Conservation (phyloP, 2,113 vertebrate genomes). For the Pristiophorus japonicus region DNA sequence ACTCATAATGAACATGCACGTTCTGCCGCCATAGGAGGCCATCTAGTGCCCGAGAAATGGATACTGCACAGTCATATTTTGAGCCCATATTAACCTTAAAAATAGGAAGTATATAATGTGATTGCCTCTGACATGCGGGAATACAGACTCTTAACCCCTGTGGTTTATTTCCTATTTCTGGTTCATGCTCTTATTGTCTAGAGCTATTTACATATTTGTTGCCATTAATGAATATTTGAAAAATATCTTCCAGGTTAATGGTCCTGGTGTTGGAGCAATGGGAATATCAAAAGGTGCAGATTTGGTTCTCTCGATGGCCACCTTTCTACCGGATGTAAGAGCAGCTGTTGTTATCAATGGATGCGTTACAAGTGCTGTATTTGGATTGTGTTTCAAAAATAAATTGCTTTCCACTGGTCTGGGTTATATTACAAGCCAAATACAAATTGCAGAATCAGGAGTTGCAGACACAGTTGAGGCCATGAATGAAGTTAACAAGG, state of each 20-base stretch:
- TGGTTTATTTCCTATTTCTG: neutral
- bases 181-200: neutral
- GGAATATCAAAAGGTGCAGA: slow-evolving; percentile 51
- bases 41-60: neutral
- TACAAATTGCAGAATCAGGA: slow-evolving; percentile 53
- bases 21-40: neutral
- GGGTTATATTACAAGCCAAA: neutral
- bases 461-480: slow-evolving; percentile 55
- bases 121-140: neutral
- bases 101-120: neutral
- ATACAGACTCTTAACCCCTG: neutral
- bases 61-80: neutral
- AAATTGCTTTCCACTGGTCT: slow-evolving; percentile 40
- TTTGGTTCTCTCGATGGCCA: slow-evolving; percentile 57
- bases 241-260: slow-evolving; percentile 49
- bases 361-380: slow-evolving; percentile 58
- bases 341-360: slow-evolving; percentile 71
- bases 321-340: slow-evolving; percentile 69
- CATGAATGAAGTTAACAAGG: slow-evolving; percentile 49
- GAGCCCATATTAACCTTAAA: neutral
- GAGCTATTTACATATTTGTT: neutral
- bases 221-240: neutral
- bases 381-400: slow-evolving; percentile 42
- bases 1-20: neutral
- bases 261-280: slow-evolving; percentile 49